phyloP scores from a whole-genome alignment of 2,797 vertebrate genomes.

The Neoniphon sammara region DNA sequence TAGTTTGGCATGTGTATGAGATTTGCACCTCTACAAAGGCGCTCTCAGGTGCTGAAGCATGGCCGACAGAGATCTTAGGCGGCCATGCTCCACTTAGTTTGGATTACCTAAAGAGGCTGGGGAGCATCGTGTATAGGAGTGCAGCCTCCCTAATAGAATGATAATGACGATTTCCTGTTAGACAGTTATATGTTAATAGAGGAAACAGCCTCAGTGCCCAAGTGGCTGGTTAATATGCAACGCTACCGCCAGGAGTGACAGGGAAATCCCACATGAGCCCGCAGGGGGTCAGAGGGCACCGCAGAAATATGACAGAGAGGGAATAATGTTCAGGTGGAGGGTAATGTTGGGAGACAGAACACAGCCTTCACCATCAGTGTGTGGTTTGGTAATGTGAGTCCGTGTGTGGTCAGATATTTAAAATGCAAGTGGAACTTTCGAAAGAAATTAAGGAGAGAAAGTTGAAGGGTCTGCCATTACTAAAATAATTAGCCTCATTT shows the following conservation, averaged over 20 bases:
- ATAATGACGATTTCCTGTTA: conserved; percentile 52
- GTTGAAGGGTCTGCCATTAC: background rate
- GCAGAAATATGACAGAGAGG: background rate
- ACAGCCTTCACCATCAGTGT: background rate
- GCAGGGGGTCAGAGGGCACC: conserved; percentile 53
- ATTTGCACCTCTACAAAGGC: conserved; percentile 4
- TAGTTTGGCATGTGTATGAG: conserved; percentile 27
- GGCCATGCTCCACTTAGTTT: background rate
- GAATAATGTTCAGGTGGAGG: background rate
- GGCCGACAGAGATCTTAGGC: background rate
- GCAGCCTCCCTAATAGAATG: conserved; percentile 19
- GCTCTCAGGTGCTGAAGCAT: background rate
- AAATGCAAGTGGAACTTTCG: conserved; percentile 4
- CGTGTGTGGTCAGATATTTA: background rate
- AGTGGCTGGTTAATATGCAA: conserved; percentile 55
- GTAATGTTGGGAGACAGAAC: conserved; percentile 12
- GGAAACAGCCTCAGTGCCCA: conserved; percentile 9
- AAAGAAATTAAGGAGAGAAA: background rate
- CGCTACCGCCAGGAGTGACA: conserved; percentile 19
- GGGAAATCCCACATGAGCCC: conserved; percentile 1
- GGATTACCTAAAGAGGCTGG: conserved; percentile 12
- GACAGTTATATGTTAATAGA: conserved; percentile 39
- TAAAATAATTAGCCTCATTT: background rate
- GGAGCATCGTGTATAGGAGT: conserved; percentile 31
- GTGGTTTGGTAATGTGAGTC: background rate